Evolutionary conservation across 2,113 vertebrate genomes (phyloP).

Genomic region (Halichoerus grypus): DNA sequence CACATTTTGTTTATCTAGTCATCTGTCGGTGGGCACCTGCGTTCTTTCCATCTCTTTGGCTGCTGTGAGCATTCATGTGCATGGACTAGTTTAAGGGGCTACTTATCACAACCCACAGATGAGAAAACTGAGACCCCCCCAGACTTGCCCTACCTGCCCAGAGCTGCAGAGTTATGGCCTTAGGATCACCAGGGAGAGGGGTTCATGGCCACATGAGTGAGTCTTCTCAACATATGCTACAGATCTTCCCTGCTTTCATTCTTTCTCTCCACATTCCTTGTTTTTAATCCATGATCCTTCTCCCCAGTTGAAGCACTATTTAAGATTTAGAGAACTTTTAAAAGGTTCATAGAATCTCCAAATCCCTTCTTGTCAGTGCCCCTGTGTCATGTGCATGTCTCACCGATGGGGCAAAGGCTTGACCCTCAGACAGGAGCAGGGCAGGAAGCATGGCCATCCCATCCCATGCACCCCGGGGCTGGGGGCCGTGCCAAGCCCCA

Average conservation of each 20-base stretch:
- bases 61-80: fast-evolving
- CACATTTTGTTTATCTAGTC: neutral
- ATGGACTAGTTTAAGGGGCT: neutral
- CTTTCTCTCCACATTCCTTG: fast-evolving
- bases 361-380: fast-evolving
- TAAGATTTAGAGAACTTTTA: neutral
- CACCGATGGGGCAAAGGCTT: fast-evolving
- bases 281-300: too few relatives aligned
- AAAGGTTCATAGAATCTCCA: fast-evolving
- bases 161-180: fast-evolving
- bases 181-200: fast-evolving
- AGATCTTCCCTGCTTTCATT: fast-evolving
- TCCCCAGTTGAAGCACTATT: neutral
- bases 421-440: neutral
- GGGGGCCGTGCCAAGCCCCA: neutral
- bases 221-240: fast-evolving
- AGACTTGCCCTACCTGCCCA: fast-evolving
- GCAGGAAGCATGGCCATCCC: neutral
- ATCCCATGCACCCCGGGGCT: neutral
- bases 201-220: fast-evolving
- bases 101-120: neutral
- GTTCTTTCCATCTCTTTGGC: neutral
- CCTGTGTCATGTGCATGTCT: neutral
- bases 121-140: neutral
- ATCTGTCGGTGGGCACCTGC: fast-evolving